Evolutionary conservation across 2,113 vertebrate species (phyloP).

Genomic region (Sinocyclocheilus maitianheensis): DNA sequence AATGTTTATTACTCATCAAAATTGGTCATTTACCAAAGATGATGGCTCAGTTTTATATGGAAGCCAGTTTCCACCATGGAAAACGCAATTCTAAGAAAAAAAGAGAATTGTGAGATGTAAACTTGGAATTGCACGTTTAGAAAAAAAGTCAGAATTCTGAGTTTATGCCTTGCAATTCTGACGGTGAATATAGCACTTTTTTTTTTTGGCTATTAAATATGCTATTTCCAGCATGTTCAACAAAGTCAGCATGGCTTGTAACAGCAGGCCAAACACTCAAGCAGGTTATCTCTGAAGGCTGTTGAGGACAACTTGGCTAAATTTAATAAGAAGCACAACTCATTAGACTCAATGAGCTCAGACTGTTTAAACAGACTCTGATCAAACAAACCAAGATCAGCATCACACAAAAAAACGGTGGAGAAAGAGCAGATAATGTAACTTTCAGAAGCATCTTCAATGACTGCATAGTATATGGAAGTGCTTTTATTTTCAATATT

Average conservation of each 20-base stretch:
- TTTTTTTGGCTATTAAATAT: no score
- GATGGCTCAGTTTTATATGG: background rate
- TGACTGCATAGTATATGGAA: background rate
- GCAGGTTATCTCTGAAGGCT: background rate
- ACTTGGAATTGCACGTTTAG: no score
- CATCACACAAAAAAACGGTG: background rate
- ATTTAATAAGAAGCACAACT: conserved; percentile 10
- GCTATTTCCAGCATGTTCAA: background rate
- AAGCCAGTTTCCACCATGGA: no score
- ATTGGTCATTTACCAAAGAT: background rate
- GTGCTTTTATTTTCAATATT: background rate
- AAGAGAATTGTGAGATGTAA: no score
- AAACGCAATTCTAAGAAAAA: no score
- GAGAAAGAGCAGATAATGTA: background rate
- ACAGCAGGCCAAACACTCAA: conserved; percentile 6
- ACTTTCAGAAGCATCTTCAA: background rate
- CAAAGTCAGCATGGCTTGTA: background rate
- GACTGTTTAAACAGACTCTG: conserved; percentile 16
- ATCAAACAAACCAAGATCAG: background rate
- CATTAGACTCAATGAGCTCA: background rate
- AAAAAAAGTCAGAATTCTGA: no score
- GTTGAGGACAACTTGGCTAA: background rate
- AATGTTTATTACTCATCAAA: background rate
- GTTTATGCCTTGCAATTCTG: no score
- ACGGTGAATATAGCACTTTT: no score